Percentiles rank a stretch among this genome's conserved stretches.
Conservation (phyloP, 1,140 invertebrate species). For the Bombus terrestris region DNA sequence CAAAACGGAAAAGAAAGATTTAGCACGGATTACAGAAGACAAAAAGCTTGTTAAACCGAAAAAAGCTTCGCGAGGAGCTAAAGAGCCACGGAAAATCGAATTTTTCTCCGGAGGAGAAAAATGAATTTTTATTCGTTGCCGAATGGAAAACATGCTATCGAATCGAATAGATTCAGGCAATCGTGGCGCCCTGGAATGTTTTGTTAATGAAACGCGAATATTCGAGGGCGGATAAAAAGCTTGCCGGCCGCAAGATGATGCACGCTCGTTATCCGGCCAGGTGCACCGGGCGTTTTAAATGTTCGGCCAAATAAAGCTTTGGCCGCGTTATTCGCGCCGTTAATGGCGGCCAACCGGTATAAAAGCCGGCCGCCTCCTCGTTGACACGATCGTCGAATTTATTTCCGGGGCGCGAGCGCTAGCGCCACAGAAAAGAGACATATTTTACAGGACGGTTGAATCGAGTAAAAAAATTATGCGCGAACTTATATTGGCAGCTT, state of each 20-base stretch:
- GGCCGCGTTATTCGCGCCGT: not conserved
- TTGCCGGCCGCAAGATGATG: slow-evolving; percentile 25
- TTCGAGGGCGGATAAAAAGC: slow-evolving; percentile 13
- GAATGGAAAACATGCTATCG: too few relatives aligned
- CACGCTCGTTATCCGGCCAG: slow-evolving; percentile 35
- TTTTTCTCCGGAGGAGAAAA: too few relatives aligned
- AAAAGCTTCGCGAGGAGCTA: not conserved
- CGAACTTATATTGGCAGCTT: not conserved
- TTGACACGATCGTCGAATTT: slow-evolving; percentile 32
- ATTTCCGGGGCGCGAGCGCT: not conserved
- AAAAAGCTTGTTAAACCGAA: not conserved
- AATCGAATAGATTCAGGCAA: too few relatives aligned
- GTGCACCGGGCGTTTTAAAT: slow-evolving; percentile 37
- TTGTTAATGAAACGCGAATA: slow-evolving; percentile 15
- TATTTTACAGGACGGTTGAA: not conserved
- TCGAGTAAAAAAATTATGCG: not conserved
- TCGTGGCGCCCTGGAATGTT: not conserved
- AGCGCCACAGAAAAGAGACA: not conserved
- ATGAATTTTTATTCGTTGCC: too few relatives aligned
- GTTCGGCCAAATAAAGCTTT: slow-evolving; percentile 22
- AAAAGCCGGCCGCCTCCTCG: not conserved
- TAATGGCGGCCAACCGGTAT: slow-evolving; percentile 13
- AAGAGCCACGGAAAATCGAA: not conserved
- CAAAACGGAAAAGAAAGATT: not conserved
- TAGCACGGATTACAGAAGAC: not conserved